Evolutionary conservation across 1,140 invertebrate species (phyloP).

Genomic region (Helicoverpa zea): DNA sequence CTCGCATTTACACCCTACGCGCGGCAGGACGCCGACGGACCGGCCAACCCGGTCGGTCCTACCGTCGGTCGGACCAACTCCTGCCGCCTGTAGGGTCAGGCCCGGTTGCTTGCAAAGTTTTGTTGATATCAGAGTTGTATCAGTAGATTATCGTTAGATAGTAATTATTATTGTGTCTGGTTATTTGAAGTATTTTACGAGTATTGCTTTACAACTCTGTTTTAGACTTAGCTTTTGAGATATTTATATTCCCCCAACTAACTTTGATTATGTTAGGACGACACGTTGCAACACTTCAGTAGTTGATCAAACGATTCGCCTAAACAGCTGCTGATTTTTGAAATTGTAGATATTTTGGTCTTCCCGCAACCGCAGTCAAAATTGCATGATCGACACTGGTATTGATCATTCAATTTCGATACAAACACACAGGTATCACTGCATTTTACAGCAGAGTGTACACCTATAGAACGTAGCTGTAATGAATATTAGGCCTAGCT

Average conservation of each 20-base stretch:
- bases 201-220: slow-evolving; percentile 37
- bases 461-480: background rate
- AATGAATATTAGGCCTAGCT: slow-evolving; percentile 7
- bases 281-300: too few relatives aligned
- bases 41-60: background rate
- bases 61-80: slow-evolving; percentile 29
- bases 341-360: slow-evolving; percentile 20
- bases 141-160: slow-evolving; percentile 19
- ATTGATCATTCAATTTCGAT: slow-evolving; percentile 68
- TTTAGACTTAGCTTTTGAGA: slow-evolving; percentile 7
- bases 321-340: background rate
- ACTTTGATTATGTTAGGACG: too few relatives aligned
- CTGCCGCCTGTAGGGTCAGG: slow-evolving; percentile 9
- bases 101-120: slow-evolving; percentile 17
- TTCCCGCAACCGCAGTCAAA: slow-evolving; percentile 47
- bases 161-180: slow-evolving; percentile 10
- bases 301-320: background rate
- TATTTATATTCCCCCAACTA: background rate
- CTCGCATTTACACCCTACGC: slow-evolving; percentile 33
- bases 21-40: background rate
- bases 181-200: slow-evolving; percentile 2
- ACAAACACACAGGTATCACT: slow-evolving; percentile 8
- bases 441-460: background rate
- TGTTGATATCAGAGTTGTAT: slow-evolving; percentile 33
- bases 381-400: slow-evolving; percentile 62